Evolutionary conservation across 2,888 invertebrate species (phyloP).

Genomic region (Ormyrus rosae): DNA sequence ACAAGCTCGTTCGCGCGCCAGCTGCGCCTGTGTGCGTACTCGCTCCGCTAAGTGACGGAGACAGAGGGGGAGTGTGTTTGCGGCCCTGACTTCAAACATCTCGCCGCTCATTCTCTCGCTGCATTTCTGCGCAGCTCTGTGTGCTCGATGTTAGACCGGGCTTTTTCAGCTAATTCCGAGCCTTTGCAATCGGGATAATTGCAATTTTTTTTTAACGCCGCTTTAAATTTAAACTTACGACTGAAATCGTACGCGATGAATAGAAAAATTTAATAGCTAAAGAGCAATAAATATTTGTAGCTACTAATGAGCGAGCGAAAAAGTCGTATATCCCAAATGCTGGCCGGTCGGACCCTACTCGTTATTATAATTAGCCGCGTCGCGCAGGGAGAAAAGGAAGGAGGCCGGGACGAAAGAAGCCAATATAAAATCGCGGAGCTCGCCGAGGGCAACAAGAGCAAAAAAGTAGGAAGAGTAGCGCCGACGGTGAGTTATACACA

Average conservation of each 20-base stretch:
- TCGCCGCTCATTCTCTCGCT: background rate
- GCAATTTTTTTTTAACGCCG: no score
- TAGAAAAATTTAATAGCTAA: no score
- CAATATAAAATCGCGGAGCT: conserved; percentile 17
- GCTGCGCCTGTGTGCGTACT: background rate
- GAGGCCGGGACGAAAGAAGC: background rate
- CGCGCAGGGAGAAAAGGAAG: background rate
- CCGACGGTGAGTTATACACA: background rate
- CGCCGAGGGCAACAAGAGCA: background rate
- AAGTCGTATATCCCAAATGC: no score
- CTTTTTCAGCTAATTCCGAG: background rate
- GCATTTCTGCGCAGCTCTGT: background rate
- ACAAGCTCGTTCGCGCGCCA: conserved; percentile 9
- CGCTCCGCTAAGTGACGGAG: background rate
- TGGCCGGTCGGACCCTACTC: background rate
- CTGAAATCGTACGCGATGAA: no score
- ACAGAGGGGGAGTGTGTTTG: conserved; percentile 4
- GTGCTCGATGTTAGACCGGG: background rate
- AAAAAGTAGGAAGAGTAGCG: background rate
- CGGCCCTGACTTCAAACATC: conserved; percentile 32
- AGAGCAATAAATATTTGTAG: no score
- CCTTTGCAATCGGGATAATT: no score
- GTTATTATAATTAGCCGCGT: conserved; percentile 30
- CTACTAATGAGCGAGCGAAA: no score
- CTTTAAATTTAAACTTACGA: no score